Evolutionary conservation across 2,113 vertebrate genomes (phyloP), one percentile per base, ranked within the genome.

Genomic region (Apistogramma diplotaenia): DNA sequence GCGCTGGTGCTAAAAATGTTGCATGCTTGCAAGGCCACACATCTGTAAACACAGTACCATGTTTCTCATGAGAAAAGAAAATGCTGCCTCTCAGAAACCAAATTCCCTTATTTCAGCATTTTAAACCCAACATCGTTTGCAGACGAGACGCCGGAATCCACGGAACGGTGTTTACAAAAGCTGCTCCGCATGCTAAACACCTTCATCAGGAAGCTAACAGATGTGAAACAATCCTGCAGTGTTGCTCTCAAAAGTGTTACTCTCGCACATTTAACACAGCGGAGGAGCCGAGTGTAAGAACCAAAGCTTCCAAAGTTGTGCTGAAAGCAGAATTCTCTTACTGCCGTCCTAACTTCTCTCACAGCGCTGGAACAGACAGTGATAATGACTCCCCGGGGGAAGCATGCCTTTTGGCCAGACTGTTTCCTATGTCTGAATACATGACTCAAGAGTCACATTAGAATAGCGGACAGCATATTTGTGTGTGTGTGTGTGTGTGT

Each of bases 361-460:
- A 9, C 33, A 35, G 53, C 12, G 49, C 31, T 60, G 61, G 77
- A 77, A 60, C 76, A 82, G 70, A 71, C 82, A 33, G 81, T 37
- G 57, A 79, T 84, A 91, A 91, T 83, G 87, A 86, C 86, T 93
- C 88, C 81, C 88, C 25, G 43, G 81, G 86, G 90, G 8, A 3
- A 56, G 49, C 79, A 62, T 77, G 88, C 87, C 89, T 88, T 86
- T 88, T 85, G 86, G 82, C 86, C 83, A 86, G 89, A 89, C 85
- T 23, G 78, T 85, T 89, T 93, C 89, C 91, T 89, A 76, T 57
- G 83, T 92, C 83, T 88, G 85, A 74, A 89, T 54, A 82, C 86
- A 89, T 88, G 91, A 92, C 82, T 90, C 87, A 89, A 82, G 80
- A 84, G 85, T 84, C 83, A 49, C 71, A 74, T 89, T 85, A 86